phyloP scores from a whole-genome alignment of 2,797 vertebrate genomes.

The Odontamblyopus lacepedii region DNA sequence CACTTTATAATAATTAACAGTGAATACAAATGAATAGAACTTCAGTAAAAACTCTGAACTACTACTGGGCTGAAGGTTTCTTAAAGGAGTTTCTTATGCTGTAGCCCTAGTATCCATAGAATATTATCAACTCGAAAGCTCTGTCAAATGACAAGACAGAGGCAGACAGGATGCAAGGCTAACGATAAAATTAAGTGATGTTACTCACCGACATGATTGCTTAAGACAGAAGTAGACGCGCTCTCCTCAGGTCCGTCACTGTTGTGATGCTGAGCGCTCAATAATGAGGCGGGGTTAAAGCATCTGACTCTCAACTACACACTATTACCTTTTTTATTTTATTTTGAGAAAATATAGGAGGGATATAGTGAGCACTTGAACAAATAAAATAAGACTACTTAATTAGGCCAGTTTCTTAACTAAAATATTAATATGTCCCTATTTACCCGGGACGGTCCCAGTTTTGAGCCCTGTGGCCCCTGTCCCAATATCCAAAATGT shows the following conservation, averaged over 20 bases:
- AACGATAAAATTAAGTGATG: background rate
- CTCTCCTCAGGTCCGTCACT: background rate
- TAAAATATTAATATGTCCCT: too few relatives aligned
- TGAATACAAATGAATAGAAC: background rate
- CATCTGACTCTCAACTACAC: too few relatives aligned
- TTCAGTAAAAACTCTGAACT: background rate
- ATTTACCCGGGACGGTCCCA: too few relatives aligned
- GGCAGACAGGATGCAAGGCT: background rate
- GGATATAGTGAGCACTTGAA: too few relatives aligned
- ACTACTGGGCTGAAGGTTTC: background rate
- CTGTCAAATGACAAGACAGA: background rate
- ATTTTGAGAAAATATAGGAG: too few relatives aligned
- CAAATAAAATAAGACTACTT: too few relatives aligned
- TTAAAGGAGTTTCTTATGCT: background rate
- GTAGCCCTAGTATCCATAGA: too few relatives aligned
- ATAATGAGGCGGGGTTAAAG: too few relatives aligned
- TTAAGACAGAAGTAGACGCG: background rate
- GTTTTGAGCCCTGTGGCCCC: too few relatives aligned
- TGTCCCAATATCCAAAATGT: too few relatives aligned
- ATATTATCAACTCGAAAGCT: background rate
- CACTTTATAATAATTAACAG: background rate
- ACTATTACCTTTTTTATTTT: too few relatives aligned
- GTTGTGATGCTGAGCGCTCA: background rate
- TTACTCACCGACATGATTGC: conserved; percentile 2
- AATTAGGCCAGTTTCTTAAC: too few relatives aligned